Conservation (phyloP, 2,113 vertebrate species). For the Lagopus leucura region DNA sequence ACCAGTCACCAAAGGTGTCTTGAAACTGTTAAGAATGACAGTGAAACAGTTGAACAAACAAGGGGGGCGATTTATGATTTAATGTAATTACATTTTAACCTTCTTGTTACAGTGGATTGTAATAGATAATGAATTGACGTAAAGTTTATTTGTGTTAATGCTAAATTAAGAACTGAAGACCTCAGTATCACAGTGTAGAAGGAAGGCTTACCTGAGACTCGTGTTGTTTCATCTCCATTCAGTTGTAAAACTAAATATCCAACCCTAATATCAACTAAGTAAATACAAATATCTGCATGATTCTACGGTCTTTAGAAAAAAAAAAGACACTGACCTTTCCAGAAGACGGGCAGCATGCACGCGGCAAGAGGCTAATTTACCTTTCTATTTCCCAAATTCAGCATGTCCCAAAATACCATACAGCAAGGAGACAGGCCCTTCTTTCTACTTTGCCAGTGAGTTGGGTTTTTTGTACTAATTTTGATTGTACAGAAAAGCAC, state of each 20-base stretch:
- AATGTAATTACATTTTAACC: constrained; percentile 43
- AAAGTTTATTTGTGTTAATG: constrained; percentile 31
- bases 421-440: constrained; percentile 89
- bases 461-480: constrained; percentile 86
- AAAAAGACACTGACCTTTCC: constrained; percentile 74
- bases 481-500: constrained; percentile 79
- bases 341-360: constrained; percentile 76
- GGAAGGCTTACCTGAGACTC: constrained; percentile 8
- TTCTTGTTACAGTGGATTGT: constrained; percentile 40
- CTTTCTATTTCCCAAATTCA: constrained; percentile 89
- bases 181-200: constrained; percentile 26
- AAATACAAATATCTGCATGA: constrained; percentile 74
- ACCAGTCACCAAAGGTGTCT: constrained; percentile 62
- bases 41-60: constrained; percentile 45
- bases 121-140: constrained; percentile 14
- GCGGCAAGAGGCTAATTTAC: constrained; percentile 83
- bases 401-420: constrained; percentile 89
- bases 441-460: constrained; percentile 91
- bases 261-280: constrained; percentile 62
- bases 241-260: constrained; percentile 57
- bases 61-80: constrained; percentile 33
- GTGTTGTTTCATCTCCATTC: constrained; percentile 47
- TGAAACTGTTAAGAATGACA: constrained; percentile 61
- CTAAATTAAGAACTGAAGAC: neutral
- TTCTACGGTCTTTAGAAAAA: constrained; percentile 49